Evolutionary conservation across 2,888 invertebrate species (phyloP), one percentile per base, ranked within the genome.

Genomic region (Lordiphosa fenestrarum): DNA sequence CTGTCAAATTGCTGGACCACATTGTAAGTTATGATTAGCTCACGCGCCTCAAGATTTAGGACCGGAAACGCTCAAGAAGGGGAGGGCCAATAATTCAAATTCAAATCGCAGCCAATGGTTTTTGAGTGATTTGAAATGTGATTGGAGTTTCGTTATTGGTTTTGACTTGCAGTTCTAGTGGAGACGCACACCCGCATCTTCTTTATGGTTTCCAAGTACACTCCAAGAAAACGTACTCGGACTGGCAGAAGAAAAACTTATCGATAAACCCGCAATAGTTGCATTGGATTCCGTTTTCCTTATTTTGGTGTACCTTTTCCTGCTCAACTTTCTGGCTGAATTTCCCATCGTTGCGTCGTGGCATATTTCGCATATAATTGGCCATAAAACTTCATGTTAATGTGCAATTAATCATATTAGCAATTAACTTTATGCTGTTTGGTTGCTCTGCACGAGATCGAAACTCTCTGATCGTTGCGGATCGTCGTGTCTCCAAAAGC

Each of bases 351-450:
- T 30, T 61, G 65, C 57, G 52, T 53, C 70, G 67, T 82, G 83
- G 78, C 84, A 82, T 80, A 84, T 80, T 84, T 84, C 83, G 81
- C 71, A 69, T 81, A 85, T 87, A 86, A 87, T 86, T 87, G 87
- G 83, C 85, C 68, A 87, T 86, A 87, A 86, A 86, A 85, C 87
- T 84, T 85, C 86, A 86, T 87, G 87, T 87, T 86, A 86, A 87
- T 84, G 85, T 84, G 80, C 87, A 86, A 86, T 86, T 87, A 86
- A 87, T 86, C 86, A 87, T 84, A 87, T 86, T 86, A 78, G 83
- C 86, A 86, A 86, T 86, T 86, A 86, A 85, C 86, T 80, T 80
- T 70, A 71, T 78, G 85, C 77, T 80, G 85, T 80, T 85, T 69
- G 73, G 55, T 60, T 63, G 69, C 72, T 50, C 85, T 76, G 86